Evolutionary conservation across 23 tunicate genomes (phyloP).

Genomic region (Ciona savignyi): DNA sequence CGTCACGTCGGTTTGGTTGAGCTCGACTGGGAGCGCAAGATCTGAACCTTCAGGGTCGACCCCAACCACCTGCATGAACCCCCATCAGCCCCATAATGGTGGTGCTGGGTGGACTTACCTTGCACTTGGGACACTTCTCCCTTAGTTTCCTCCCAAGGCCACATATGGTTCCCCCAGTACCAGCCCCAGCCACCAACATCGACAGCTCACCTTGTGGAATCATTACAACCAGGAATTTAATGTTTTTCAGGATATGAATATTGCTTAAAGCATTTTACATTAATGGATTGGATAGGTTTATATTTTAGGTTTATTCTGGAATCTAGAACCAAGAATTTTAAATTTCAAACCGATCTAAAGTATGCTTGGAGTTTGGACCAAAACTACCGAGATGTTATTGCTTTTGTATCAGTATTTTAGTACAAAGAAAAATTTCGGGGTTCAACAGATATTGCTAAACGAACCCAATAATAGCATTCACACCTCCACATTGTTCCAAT

Average conservation of each 20-base stretch:
- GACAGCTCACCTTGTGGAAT: conserved; percentile 76
- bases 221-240: too few relatives aligned
- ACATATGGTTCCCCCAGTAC: conserved; percentile 94
- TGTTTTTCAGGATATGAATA: background rate
- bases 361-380: too few relatives aligned
- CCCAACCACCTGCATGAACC: conserved; percentile 79
- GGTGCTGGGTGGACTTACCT: conserved; percentile 41
- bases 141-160: conserved; percentile 89
- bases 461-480: background rate
- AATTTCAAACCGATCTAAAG: too few relatives aligned
- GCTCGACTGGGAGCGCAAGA: conserved; percentile 75
- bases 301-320: too few relatives aligned
- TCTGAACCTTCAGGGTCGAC: conserved; percentile 97
- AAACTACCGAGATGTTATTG: too few relatives aligned
- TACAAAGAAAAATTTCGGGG: background rate
- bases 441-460: background rate
- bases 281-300: background rate
- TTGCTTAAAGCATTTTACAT: conserved; percentile 1
- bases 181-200: conserved; percentile 81
- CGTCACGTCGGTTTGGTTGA: conserved; percentile 70
- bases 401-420: too few relatives aligned
- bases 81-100: too few relatives aligned
- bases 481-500: conserved; percentile 81
- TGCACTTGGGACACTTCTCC: conserved; percentile 81
- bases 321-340: too few relatives aligned